Percentiles rank a stretch among this genome's conserved stretches.
phyloP scores from a whole-genome alignment of 2,797 vertebrate genomes.

The Girardinus metallicus region DNA sequence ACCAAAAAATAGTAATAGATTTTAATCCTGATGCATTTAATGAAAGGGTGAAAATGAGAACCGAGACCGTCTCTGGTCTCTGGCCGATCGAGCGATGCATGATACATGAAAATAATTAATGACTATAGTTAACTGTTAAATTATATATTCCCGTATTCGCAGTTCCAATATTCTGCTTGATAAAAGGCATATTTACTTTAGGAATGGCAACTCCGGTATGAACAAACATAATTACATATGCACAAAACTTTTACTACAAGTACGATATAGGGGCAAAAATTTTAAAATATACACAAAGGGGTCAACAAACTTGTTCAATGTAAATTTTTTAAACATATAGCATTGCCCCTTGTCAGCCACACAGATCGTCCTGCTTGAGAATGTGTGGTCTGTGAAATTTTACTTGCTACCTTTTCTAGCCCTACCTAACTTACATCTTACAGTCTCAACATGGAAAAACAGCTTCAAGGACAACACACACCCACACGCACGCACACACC shows the following conservation, averaged over 20 bases:
- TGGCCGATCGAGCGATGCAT: neutral
- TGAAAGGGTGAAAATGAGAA: neutral
- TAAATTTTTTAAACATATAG: neutral
- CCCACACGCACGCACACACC: neutral
- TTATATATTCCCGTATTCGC: neutral
- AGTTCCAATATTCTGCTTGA: neutral
- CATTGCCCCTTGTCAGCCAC: neutral
- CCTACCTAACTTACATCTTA: neutral
- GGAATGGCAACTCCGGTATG: too few relatives aligned
- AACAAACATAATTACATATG: neutral
- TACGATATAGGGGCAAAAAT: neutral
- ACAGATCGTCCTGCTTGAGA: slow-evolving; percentile 1
- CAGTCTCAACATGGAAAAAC: neutral
- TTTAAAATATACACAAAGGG: neutral
- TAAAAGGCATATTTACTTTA: neutral
- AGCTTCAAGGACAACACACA: slow-evolving; percentile 16
- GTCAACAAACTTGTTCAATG: neutral
- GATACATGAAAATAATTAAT: neutral
- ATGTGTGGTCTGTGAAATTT: slow-evolving; percentile 3
- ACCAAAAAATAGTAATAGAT: neutral
- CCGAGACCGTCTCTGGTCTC: neutral
- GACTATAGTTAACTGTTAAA: neutral
- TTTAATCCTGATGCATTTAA: neutral
- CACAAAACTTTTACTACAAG: neutral
- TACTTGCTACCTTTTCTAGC: slow-evolving; percentile 21